Evolutionary conservation across 2,888 invertebrate genomes (phyloP).

Genomic region (Melieria picta): DNA sequence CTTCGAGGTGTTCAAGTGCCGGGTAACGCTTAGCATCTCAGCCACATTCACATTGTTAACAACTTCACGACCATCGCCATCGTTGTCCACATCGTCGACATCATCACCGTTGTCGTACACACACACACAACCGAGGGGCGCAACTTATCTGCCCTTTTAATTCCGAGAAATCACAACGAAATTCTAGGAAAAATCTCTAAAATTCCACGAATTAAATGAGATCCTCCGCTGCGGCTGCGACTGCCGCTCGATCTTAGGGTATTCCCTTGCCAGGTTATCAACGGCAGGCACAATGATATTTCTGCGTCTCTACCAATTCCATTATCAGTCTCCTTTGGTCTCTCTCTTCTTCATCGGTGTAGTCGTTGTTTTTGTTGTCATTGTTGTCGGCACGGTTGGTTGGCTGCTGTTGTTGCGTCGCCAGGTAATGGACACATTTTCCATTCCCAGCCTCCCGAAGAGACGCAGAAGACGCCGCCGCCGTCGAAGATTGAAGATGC

Average conservation of each 20-base stretch:
- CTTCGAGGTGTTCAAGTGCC: no score
- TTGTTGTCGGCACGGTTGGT: not conserved
- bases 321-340: conserved; percentile 41
- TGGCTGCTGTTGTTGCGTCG: not conserved
- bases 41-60: conserved; percentile 15
- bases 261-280: conserved; percentile 54
- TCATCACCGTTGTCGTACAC: conserved; percentile 40
- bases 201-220: conserved; percentile 61
- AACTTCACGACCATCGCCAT: conserved; percentile 14
- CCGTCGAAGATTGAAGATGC: conserved; percentile 60
- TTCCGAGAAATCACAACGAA: conserved; percentile 48
- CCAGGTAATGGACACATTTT: conserved; percentile 29
- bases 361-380: conserved; percentile 3
- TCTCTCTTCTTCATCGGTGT: conserved; percentile 18
- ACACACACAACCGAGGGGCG: conserved; percentile 34
- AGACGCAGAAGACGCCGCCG: conserved; percentile 42
- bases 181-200: conserved; percentile 62
- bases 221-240: conserved; percentile 35
- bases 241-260: conserved; percentile 48
- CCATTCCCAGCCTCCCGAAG: not conserved
- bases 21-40: not conserved
- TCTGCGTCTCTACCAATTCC: conserved; percentile 45
- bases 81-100: conserved; percentile 9
- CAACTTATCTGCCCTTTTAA: conserved; percentile 44
- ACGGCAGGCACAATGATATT: conserved; percentile 26